phyloP scores from a whole-genome alignment of 2,888 invertebrate genomes.

The Bhutanitis thaidina region DNA sequence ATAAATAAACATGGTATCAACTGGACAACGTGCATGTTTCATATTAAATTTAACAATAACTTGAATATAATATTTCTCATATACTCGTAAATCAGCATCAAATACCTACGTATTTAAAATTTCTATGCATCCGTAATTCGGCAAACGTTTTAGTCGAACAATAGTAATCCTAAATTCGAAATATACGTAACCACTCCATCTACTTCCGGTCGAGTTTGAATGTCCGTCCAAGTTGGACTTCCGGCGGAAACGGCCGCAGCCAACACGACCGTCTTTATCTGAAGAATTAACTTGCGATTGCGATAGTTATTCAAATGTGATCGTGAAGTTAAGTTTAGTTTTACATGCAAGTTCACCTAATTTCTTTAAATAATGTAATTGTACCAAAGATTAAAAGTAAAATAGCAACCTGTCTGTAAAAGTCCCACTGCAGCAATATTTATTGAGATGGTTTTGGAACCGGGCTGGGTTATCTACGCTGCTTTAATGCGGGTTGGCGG shows the following conservation, averaged over 20 bases:
- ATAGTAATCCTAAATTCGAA: conserved; percentile 70
- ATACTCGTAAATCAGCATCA: too few relatives aligned
- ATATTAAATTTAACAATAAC: too few relatives aligned
- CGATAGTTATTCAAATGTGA: conserved; percentile 75
- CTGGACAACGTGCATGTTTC: too few relatives aligned
- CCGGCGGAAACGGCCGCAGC: conserved; percentile 69
- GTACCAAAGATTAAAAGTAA: too few relatives aligned
- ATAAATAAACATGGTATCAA: too few relatives aligned
- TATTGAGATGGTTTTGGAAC: too few relatives aligned
- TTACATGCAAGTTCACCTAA: conserved; percentile 30
- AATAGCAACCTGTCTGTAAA: too few relatives aligned
- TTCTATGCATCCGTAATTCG: conserved; percentile 14
- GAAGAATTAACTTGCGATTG: conserved; percentile 72
- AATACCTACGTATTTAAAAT: conserved; percentile 10
- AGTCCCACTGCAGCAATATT: too few relatives aligned
- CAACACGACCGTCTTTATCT: conserved; percentile 76
- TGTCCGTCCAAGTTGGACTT: conserved; percentile 75
- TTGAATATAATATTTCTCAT: too few relatives aligned
- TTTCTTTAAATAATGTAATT: conserved; percentile 1
- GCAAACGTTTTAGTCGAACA: conserved; percentile 34
- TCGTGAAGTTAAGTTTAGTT: conserved; percentile 30
- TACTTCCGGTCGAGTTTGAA: conserved; percentile 77
- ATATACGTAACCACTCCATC: conserved; percentile 75
- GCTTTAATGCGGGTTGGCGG: too few relatives aligned
- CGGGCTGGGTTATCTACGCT: too few relatives aligned